Base-by-base conservation (phyloP, 2,888 invertebrate genomes). In the Hyles lineata region DNA sequence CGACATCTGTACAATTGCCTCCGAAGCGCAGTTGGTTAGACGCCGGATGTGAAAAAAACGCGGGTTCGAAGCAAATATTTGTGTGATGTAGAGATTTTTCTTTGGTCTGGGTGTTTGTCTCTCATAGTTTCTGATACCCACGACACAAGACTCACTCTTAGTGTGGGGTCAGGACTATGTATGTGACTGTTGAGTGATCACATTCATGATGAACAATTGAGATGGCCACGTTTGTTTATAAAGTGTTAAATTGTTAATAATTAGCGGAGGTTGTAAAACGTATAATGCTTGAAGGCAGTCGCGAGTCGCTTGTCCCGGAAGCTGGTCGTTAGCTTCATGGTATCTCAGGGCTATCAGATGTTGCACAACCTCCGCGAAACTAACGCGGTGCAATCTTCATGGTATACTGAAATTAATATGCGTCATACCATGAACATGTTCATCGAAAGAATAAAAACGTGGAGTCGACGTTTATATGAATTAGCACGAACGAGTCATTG, bases 271-370 rank as follows among this genome's bases (percentile, higher is more conserved):
- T 87, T 88, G 85, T 84, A 84, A 82, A 83, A 85, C 83, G 80
- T 81, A 78, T 79, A 79, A 79, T 76, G 81, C 76, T 80, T 85
- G 87, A 83, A 87, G 87, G 85, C 79, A 87, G 83, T 85, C 86
- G 86, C 87, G 86, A 91, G 90, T 89, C 90, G 88, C 87, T 85
- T 83, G 84, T 86, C 83, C 84, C 89, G 93, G 94, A 94, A 92
- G 90, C 83, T 82, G 84, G 90, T 89, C 78, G 87, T 92, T 92
- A 90, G 80, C 79, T 78, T 78, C 74, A 73, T 77, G 79, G 88
- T 91, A 92, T 92, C 92, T 90, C 91, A 92, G 87, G 92, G 91
- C 87, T 91, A 93, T 93, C 92, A 76, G 76, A 76, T 78, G 84
- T 92, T 91, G 88, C 85, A 80, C 80, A 84, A 85, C 84, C 85